phyloP scores from a whole-genome alignment of 2,113 vertebrate species.

The Enhydra lutris region DNA sequence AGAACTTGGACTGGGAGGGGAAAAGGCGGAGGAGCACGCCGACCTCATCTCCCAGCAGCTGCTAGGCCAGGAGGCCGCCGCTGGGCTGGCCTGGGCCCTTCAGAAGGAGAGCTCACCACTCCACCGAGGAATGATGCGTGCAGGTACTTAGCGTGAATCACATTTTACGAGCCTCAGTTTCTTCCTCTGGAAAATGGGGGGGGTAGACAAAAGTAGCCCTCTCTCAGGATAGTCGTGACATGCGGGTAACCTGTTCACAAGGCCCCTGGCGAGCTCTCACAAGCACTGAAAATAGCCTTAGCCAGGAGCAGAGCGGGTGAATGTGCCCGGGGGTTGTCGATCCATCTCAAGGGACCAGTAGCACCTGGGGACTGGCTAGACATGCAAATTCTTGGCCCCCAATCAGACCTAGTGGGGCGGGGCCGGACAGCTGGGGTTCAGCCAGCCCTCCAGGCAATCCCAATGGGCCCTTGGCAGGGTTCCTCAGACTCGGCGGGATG shows the following conservation, averaged over 20 bases:
- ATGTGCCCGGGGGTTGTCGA: fast-evolving
- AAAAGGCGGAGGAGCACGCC: fast-evolving
- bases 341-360: neutral
- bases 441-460: fast-evolving
- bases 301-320: neutral
- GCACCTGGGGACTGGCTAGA: neutral
- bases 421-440: neutral
- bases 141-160: no score
- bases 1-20: neutral
- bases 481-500: neutral
- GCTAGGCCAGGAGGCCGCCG: neutral
- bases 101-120: neutral
- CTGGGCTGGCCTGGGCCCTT: neutral
- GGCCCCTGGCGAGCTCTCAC: neutral
- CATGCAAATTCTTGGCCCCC: neutral
- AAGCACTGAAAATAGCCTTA: neutral
- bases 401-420: neutral
- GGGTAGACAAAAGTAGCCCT: neutral
- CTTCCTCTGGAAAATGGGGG: neutral
- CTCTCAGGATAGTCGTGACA: fast-evolving
- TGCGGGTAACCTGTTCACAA: neutral
- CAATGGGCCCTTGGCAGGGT: neutral
- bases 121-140: fast-evolving
- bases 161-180: neutral
- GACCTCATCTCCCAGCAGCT: neutral